These are phyloP conservation scores for Sebastes melanostomus DNA, from an alignment of 2,797 vertebrate species.

Conservation along the genomic window DNA sequence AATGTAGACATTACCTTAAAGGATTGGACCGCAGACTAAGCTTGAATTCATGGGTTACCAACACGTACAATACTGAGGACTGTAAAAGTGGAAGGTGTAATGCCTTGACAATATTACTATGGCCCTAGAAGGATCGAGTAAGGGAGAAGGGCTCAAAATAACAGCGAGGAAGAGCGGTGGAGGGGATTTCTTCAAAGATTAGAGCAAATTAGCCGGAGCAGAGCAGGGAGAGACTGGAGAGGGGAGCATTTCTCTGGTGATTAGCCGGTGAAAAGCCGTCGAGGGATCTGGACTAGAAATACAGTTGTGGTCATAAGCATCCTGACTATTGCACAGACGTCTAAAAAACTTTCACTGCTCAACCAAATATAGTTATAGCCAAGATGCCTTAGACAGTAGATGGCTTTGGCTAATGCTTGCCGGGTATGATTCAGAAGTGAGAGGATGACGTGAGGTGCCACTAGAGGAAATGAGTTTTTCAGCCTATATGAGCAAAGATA, in stretches of 20 bases:
- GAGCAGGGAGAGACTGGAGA: constrained; percentile 22
- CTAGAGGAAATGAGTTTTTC: constrained; percentile 19
- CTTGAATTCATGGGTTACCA: neutral
- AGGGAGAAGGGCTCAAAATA: constrained; percentile 27
- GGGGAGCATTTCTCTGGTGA: constrained; percentile 36
- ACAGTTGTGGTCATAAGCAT: constrained; percentile 7
- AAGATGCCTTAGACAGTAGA: neutral
- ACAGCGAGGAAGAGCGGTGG: constrained; percentile 14
- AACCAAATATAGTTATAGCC: constrained; percentile 16
- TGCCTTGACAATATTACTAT: neutral
- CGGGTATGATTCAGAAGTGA: constrained; percentile 29
- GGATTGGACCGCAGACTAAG: neutral
- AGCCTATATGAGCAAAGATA: neutral
- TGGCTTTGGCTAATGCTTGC: constrained; percentile 8
- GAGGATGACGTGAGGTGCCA: constrained; percentile 21
- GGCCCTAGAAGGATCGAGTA: constrained; percentile 1
- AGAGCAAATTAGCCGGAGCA: constrained; percentile 56
- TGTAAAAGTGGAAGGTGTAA: neutral
- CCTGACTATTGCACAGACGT: constrained; percentile 9
- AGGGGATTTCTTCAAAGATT: constrained; percentile 61
- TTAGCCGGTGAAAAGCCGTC: constrained; percentile 38
- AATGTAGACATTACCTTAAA: neutral
- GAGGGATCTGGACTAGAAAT: constrained; percentile 12
- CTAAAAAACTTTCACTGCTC: constrained; percentile 10
- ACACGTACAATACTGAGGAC: neutral